Percentiles rank a stretch among this genome's conserved stretches.
Conservation (phyloP, 2,113 vertebrate genomes). For the Peromyscus californicus region DNA sequence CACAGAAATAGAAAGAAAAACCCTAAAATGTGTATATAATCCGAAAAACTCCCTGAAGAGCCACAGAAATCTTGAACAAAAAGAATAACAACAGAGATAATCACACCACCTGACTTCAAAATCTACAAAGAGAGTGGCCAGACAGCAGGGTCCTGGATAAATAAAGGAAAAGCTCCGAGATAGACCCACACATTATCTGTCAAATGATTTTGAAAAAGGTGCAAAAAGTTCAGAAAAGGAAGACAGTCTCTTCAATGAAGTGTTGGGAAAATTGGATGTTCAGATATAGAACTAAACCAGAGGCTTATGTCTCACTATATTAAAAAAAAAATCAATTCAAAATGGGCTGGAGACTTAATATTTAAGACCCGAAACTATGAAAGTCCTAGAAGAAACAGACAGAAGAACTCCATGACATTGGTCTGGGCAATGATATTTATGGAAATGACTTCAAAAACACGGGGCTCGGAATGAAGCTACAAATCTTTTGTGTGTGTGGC, state of each 20-base stretch:
- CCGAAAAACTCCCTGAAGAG: background rate
- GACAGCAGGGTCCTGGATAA: background rate
- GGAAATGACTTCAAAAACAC: background rate
- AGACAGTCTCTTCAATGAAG: background rate
- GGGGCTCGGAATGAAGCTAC: background rate
- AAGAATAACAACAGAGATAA: background rate
- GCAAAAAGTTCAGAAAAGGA: background rate
- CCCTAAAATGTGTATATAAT: background rate
- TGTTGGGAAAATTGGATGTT: background rate
- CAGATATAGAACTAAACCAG: background rate
- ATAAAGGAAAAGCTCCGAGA: background rate
- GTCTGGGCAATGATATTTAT: background rate
- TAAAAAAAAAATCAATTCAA: background rate
- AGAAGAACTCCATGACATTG: background rate
- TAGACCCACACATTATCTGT: background rate
- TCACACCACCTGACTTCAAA: background rate
- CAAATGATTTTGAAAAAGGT: background rate
- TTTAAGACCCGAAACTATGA: background rate
- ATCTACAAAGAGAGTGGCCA: background rate
- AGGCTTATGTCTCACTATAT: background rate
- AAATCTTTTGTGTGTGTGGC: background rate
- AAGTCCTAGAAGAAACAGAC: background rate
- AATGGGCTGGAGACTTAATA: background rate
- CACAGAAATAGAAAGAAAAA: background rate
- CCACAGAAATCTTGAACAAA: background rate